These are phyloP conservation scores for Calameuta idolon DNA, from an alignment of 2,888 invertebrate species.

Conservation along the genomic window DNA sequence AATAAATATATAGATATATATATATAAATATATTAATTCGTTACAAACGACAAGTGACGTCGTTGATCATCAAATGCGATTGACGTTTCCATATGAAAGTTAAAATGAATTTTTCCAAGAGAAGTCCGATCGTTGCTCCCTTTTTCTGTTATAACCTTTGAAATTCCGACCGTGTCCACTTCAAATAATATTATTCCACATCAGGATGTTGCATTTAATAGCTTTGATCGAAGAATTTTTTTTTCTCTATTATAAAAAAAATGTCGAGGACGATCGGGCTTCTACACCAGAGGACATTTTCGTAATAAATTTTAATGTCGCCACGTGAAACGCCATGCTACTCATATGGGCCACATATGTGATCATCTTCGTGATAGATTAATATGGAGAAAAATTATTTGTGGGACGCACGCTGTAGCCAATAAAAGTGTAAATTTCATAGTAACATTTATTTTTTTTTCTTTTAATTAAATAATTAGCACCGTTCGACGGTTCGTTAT, in stretches of 20 bases:
- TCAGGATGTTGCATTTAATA: background rate
- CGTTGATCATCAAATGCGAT: background rate
- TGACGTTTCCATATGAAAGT: background rate
- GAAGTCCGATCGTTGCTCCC: background rate
- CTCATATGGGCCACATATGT: background rate
- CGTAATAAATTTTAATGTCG: background rate
- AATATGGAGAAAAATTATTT: background rate
- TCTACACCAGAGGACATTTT: background rate
- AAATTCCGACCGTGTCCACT: background rate
- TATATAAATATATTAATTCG: background rate
- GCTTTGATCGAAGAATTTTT: background rate
- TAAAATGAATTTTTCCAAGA: background rate
- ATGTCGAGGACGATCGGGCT: background rate
- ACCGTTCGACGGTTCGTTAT: background rate
- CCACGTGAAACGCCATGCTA: background rate
- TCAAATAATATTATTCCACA: background rate
- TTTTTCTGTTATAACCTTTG: background rate
- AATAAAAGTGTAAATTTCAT: background rate
- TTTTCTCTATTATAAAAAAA: background rate
- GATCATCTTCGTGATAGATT: background rate
- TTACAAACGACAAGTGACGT: background rate
- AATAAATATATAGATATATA: constrained; percentile 14
- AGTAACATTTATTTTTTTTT: background rate
- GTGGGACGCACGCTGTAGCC: background rate
- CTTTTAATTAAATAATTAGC: background rate